phyloP scores from a whole-genome alignment of 2,113 vertebrate genomes.

The Tricholaema leucomelas region DNA sequence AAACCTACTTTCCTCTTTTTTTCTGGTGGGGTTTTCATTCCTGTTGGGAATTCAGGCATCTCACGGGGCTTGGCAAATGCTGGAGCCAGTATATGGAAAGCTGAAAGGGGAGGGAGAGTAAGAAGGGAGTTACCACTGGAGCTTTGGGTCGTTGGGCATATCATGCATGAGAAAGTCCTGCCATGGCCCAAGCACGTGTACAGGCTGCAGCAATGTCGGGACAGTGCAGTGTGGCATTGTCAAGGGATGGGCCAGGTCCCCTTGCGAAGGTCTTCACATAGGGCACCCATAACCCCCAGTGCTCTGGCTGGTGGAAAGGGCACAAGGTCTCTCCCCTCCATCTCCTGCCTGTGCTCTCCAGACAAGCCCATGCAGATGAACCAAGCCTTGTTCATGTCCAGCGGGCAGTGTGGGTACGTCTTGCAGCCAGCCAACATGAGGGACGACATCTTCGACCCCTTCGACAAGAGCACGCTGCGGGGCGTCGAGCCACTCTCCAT shows the following conservation, averaged over 20 bases:
- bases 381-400: conserved; percentile 95
- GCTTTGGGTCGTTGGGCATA: not conserved
- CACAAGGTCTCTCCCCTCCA: not conserved
- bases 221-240: not conserved
- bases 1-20: not conserved
- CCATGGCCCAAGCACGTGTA: accelerated
- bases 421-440: conserved; percentile 93
- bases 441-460: conserved; percentile 93
- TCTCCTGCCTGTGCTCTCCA: conserved; percentile 59
- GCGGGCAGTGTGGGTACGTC: conserved; percentile 91
- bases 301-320: not conserved
- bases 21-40: not conserved
- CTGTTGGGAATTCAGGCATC: not conserved
- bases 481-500: conserved; percentile 82
- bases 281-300: not conserved
- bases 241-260: not conserved
- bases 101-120: not conserved
- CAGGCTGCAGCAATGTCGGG: not conserved
- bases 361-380: conserved; percentile 99
- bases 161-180: accelerated
- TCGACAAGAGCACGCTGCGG: conserved; percentile 88
- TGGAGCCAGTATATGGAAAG: not conserved
- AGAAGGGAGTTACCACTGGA: not conserved
- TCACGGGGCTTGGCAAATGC: not conserved
- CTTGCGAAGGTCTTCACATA: not conserved